A percentile compares a stretch with the other conserved stretches of the same genome.
These are phyloP conservation scores for Megamerina dolium DNA, from an alignment of 2,888 invertebrate species.

Conservation along the genomic window DNA sequence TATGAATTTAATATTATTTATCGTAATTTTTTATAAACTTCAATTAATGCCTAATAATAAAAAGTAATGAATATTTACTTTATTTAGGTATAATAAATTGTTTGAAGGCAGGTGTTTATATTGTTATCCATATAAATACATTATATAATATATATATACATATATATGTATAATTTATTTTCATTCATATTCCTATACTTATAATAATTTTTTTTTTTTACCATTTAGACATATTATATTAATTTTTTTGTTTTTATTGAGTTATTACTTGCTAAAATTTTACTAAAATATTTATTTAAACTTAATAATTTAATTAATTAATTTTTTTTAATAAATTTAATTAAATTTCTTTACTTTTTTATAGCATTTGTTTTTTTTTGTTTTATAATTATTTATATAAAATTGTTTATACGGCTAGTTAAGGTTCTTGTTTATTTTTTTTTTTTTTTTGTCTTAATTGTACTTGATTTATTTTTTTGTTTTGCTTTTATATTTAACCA, in stretches of 20 bases:
- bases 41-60: constrained; percentile 33
- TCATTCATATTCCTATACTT: constrained; percentile 1
- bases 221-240: constrained; percentile 13
- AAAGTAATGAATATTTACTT: constrained; percentile 35
- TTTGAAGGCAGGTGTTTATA: constrained; percentile 45
- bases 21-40: too few species aligned
- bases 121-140: constrained; percentile 20
- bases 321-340: constrained; percentile 8
- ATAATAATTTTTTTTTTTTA: constrained; percentile 29
- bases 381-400: constrained; percentile 23
- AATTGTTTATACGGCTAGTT: constrained; percentile 31
- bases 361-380: constrained; percentile 21
- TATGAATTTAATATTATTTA: too few species aligned
- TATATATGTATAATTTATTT: constrained; percentile 27
- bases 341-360: not conserved
- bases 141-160: constrained; percentile 4
- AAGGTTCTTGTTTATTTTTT: constrained; percentile 23
- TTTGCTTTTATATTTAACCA: constrained; percentile 18
- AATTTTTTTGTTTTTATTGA: constrained; percentile 16
- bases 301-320: constrained; percentile 13
- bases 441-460: constrained; percentile 17
- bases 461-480: constrained; percentile 6
- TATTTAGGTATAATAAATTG: constrained; percentile 37
- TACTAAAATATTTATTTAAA: constrained; percentile 15
- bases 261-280: constrained; percentile 9